Evolutionary conservation across 2,888 invertebrate species (phyloP), one percentile per base, ranked within the genome.

Genomic region (Acleris cristana): DNA sequence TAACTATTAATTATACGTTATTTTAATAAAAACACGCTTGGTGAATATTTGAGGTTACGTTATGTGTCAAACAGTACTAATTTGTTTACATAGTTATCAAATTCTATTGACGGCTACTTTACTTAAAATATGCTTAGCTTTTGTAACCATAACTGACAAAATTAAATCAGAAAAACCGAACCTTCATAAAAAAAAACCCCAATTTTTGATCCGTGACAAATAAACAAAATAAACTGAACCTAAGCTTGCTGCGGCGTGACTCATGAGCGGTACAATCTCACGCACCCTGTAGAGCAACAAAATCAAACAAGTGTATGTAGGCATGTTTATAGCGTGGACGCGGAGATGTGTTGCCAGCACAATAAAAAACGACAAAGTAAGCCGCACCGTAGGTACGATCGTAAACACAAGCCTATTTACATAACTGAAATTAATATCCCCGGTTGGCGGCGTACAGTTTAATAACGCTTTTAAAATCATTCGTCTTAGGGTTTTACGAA

Each of bases 361-460:
- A 62, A 62, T 66, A 66, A 66, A 60, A 67, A 67, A 63, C 59
- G 58, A 67, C 67, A 63, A 67, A 67, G 67, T 67, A 63, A 67
- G 58, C 67, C 63, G 67, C 63, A 40, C n/a, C 62, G 44, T 54
- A 67, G 67, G 67, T 30, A 30, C 34, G 23, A 49, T 63, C 67
- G 54, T 67, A 67, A 67, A 67, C 67, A 51, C 30, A 49, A 44
- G 12, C 48, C 53, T 67, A 67, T 67, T 57, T 63, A 67, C 58
- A 63, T 67, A 66, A 56, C 56, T 57, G 63, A 63, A 58, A 54
- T 63, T 49, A 63, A 63, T 63, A 57, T 54, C 57, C 53, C 53
- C 57, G 23, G 30, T 18, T 48, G 48, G 45, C 48, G 45, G 18
- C 26, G 45, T 58, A 45, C 14, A 58, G 45, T 51, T 66, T 52